Percentiles rank a stretch among this genome's conserved stretches.
Conservation (phyloP, 1,140 invertebrate genomes). For the Trichogramma pretiosum region DNA sequence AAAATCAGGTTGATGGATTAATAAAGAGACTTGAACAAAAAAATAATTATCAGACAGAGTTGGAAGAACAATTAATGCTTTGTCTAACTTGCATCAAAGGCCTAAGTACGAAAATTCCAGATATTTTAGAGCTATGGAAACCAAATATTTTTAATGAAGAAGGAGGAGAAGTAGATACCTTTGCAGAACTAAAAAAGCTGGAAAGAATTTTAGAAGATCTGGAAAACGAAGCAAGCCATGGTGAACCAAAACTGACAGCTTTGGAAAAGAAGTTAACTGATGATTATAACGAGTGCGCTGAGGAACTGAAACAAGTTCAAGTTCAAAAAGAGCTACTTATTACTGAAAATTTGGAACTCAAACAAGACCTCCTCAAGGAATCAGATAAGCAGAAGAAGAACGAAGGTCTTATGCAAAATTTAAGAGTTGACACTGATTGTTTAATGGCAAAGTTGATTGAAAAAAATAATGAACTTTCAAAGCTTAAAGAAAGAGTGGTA, state of each 20-base stretch:
- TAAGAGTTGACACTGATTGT: slow-evolving; percentile 9
- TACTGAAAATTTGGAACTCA: slow-evolving; percentile 12
- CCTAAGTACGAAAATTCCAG: background rate
- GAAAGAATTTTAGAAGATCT: slow-evolving; percentile 1
- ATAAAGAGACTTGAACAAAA: slow-evolving; percentile 3
- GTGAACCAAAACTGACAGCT: background rate
- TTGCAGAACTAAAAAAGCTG: slow-evolving; percentile 3
- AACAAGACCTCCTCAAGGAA: slow-evolving; percentile 1
- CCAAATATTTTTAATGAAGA: background rate
- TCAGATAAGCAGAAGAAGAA: slow-evolving; percentile 9
- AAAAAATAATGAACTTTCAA: slow-evolving; percentile 11
- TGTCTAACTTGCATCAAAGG: slow-evolving; percentile 11
- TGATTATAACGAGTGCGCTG: slow-evolving; percentile 8
- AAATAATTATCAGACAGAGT: slow-evolving; percentile 3
- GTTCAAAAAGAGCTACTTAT: slow-evolving; percentile 8
- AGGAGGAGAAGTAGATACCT: background rate
- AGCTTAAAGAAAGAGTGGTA: slow-evolving; percentile 14
- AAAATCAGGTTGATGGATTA: slow-evolving; percentile 3
- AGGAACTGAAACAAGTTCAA: slow-evolving; percentile 7
- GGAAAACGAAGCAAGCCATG: slow-evolving; percentile 3
- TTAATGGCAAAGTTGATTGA: slow-evolving; percentile 14
- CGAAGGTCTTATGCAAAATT: background rate
- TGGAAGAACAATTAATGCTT: slow-evolving; percentile 1
- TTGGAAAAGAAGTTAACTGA: slow-evolving; percentile 14
- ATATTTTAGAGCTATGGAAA: slow-evolving; percentile 7